These are phyloP conservation scores for Cotesia typhae DNA, from an alignment of 1,140 invertebrate genomes.

Conservation along the genomic window DNA sequence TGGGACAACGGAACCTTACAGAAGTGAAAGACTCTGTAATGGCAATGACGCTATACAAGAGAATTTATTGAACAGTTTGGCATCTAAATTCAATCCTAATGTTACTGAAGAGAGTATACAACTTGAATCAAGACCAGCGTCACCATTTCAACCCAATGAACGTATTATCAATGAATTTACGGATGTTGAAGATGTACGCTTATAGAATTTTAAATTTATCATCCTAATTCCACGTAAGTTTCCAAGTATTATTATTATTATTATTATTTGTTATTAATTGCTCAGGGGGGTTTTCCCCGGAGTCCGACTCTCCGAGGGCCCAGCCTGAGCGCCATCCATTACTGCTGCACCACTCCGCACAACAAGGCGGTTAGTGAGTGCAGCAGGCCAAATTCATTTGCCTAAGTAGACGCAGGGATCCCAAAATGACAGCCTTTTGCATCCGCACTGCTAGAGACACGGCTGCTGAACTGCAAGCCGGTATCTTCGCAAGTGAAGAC, in stretches of 20 bases:
- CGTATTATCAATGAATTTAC: conserved; percentile 34
- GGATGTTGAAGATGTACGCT: conserved; percentile 41
- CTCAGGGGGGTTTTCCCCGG: too few relatives aligned
- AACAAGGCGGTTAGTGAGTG: too few relatives aligned
- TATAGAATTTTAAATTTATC: conserved; percentile 28
- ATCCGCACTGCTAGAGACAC: too few relatives aligned
- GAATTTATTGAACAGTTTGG: conserved; percentile 67
- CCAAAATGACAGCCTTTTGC: too few relatives aligned
- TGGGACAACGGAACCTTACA: conserved; percentile 49
- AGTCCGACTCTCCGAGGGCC: too few relatives aligned
- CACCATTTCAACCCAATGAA: conserved; percentile 26
- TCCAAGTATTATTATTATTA: neutral
- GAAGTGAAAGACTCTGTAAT: conserved; percentile 76
- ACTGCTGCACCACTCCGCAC: too few relatives aligned
- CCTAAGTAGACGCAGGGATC: too few relatives aligned
- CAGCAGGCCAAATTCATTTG: too few relatives aligned
- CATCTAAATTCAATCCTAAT: conserved; percentile 41
- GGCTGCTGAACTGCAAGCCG: too few relatives aligned
- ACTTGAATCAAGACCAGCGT: conserved; percentile 49
- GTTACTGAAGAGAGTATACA: conserved; percentile 54
- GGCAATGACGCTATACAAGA: conserved; percentile 79
- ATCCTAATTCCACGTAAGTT: conserved; percentile 17
- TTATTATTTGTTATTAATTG: too few relatives aligned
- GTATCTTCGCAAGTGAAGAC: too few relatives aligned
- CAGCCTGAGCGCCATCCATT: too few relatives aligned